phyloP scores from a whole-genome alignment of 1,140 invertebrate genomes.

The Hesperophylax magnus region DNA sequence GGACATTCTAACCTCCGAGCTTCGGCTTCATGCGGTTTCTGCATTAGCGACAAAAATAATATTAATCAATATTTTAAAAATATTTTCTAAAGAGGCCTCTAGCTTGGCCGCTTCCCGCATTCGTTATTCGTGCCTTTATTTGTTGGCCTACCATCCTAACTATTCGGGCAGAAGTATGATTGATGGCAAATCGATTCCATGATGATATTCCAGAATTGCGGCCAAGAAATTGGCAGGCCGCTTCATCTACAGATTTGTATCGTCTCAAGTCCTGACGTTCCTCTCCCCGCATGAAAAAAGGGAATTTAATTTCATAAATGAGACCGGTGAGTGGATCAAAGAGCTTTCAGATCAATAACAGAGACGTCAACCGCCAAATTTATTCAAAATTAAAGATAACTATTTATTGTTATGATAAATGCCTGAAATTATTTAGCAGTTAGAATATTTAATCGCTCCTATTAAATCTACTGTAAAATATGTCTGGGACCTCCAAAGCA shows the following conservation, averaged over 20 bases:
- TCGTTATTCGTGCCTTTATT: neutral
- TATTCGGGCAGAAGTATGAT: conserved; percentile 24
- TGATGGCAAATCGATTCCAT: conserved; percentile 23
- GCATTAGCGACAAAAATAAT: conserved; percentile 17
- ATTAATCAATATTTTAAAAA: conserved; percentile 34
- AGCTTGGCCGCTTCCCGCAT: conserved; percentile 1
- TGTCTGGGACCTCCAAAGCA: no score
- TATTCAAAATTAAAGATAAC: neutral
- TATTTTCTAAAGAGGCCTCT: conserved; percentile 15
- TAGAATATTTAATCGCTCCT: no score
- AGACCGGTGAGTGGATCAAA: conserved; percentile 7
- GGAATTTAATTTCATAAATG: conserved; percentile 2
- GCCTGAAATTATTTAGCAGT: neutral
- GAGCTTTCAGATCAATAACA: neutral
- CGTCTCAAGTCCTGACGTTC: neutral
- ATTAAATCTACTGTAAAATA: no score
- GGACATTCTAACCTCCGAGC: neutral
- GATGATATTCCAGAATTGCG: conserved; percentile 17
- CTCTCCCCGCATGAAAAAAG: neutral
- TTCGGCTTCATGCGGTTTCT: conserved; percentile 10
- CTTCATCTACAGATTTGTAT: conserved; percentile 3
- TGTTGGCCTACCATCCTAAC: conserved; percentile 23
- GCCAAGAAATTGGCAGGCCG: neutral
- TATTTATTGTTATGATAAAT: conserved; percentile 22
- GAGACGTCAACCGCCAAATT: neutral